Evolutionary conservation across 2,888 invertebrate species (phyloP).

Genomic region (Lysandra coridon): DNA sequence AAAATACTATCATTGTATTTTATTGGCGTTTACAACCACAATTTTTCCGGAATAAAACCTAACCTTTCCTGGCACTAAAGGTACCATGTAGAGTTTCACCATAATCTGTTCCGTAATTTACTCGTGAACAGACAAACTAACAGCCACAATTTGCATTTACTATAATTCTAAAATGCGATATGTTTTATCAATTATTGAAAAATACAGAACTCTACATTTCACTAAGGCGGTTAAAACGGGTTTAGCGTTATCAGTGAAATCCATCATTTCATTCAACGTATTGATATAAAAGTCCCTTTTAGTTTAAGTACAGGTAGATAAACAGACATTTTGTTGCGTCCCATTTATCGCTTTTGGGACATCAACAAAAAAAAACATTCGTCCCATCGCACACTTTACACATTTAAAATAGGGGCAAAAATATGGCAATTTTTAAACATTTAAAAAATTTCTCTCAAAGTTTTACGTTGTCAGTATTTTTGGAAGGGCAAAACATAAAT

Average conservation of each 20-base stretch:
- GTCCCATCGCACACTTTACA: slow-evolving; percentile 45
- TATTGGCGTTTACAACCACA: too few relatives aligned
- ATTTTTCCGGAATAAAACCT: too few relatives aligned
- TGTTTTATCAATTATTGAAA: neutral
- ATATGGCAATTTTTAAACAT: neutral
- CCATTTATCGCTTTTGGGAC: slow-evolving; percentile 61
- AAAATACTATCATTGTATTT: too few relatives aligned
- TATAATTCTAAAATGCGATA: neutral
- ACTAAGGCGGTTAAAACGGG: slow-evolving; percentile 18
- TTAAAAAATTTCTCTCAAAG: too few relatives aligned
- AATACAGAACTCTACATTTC: slow-evolving; percentile 28
- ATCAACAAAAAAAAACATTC: slow-evolving; percentile 54
- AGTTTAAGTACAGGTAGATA: slow-evolving; percentile 49
- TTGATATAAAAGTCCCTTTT: slow-evolving; percentile 33
- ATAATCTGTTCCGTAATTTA: too few relatives aligned
- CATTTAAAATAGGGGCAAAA: slow-evolving; percentile 33
- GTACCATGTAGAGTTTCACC: too few relatives aligned
- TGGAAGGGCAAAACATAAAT: too few relatives aligned
- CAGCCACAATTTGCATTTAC: neutral
- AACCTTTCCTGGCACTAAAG: too few relatives aligned
- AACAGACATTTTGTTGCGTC: slow-evolving; percentile 71
- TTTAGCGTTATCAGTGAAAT: slow-evolving; percentile 30
- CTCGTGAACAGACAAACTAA: neutral
- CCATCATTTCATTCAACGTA: slow-evolving; percentile 33
- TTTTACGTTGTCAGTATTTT: too few relatives aligned